A percentile compares a stretch with the other conserved stretches of the same genome.
phyloP scores from a whole-genome alignment of 2,888 invertebrate species.

The Lasioglossum villosulum region DNA sequence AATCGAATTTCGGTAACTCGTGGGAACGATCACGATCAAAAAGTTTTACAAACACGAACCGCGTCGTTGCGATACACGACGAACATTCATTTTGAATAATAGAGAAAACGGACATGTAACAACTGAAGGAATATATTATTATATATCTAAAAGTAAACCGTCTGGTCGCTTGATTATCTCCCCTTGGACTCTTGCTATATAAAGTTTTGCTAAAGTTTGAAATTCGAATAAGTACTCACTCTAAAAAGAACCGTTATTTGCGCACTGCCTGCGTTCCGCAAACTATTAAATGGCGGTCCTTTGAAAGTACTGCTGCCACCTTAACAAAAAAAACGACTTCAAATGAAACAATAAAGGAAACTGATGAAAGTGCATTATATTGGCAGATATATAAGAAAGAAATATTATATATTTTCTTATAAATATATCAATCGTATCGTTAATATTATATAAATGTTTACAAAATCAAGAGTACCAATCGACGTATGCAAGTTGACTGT shows the following conservation, averaged over 20 bases:
- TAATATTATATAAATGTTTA: background rate
- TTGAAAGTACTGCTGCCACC: background rate
- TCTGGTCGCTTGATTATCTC: background rate
- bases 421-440: background rate
- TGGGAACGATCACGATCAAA: conserved; percentile 16
- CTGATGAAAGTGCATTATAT: background rate
- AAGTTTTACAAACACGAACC: conserved; percentile 30
- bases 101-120: conserved; percentile 56
- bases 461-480: background rate
- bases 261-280: conserved; percentile 29
- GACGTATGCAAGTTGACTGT: background rate
- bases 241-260: background rate
- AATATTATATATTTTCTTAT: background rate
- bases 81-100: conserved; percentile 47
- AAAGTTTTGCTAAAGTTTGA: background rate
- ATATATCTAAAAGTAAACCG: conserved; percentile 50
- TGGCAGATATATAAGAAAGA: background rate
- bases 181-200: background rate
- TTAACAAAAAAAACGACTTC: background rate
- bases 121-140: conserved; percentile 61
- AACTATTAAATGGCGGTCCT: background rate
- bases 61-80: conserved; percentile 27
- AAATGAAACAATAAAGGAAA: background rate
- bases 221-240: background rate
- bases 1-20: conserved; percentile 34